A percentile compares a stretch with the other conserved stretches of the same genome.
phyloP scores from a whole-genome alignment of 2,113 vertebrate genomes.

The Acrocephalus kingi region DNA sequence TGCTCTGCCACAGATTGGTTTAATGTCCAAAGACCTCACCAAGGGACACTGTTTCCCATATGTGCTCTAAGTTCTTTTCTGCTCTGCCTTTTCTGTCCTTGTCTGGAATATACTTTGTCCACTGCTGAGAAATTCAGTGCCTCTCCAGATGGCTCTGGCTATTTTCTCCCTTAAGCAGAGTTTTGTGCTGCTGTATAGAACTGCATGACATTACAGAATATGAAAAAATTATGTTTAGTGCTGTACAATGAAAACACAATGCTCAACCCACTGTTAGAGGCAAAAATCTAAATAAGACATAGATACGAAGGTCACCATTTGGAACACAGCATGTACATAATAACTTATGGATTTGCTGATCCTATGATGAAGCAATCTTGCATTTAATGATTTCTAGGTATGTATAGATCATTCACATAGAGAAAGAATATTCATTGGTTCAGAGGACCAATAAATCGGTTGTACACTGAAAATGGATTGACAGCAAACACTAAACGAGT shows the following conservation, averaged over 20 bases:
- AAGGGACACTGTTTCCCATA: not conserved
- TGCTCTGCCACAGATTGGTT: not conserved
- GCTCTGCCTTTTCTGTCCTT: not conserved
- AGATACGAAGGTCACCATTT: not conserved
- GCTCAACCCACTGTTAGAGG: not conserved
- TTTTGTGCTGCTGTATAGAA: not conserved
- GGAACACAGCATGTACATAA: not conserved
- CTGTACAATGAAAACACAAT: not conserved
- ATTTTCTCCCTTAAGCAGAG: not conserved
- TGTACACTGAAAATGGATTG: not conserved
- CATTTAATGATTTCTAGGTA: not conserved
- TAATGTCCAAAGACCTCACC: not conserved
- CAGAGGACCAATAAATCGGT: not conserved
- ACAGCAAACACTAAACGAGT: not conserved
- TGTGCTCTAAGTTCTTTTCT: not conserved
- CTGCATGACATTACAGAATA: not conserved
- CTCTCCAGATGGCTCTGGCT: not conserved
- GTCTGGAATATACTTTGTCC: not conserved
- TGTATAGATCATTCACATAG: not conserved
- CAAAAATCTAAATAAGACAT: not conserved
- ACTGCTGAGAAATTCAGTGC: not conserved
- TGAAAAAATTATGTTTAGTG: not conserved
- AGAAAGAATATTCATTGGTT: not conserved
- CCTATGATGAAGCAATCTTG: not conserved
- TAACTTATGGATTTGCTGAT: not conserved